Evolutionary conservation across 2,113 vertebrate species (phyloP).

Genomic region (Atlantisia rogersi): DNA sequence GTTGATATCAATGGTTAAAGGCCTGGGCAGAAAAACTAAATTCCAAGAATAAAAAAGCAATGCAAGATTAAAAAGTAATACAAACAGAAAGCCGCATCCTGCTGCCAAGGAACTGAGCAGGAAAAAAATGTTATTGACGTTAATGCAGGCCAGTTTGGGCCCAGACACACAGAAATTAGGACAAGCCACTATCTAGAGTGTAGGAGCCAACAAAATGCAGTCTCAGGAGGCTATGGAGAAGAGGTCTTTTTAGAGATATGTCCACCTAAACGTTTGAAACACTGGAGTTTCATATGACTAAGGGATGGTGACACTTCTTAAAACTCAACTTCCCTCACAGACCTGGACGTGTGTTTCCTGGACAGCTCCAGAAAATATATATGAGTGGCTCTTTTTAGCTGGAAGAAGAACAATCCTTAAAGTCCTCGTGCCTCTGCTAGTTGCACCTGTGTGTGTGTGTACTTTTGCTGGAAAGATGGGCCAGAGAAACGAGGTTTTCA

Average conservation of each 20-base stretch:
- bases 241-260: background rate
- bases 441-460: accelerated
- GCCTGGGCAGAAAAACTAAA: constrained; percentile 15
- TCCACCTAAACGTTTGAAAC: background rate
- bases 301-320: background rate
- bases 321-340: background rate
- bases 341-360: background rate
- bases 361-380: background rate
- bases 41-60: background rate
- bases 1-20: background rate
- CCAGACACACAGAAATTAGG: background rate
- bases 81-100: constrained; percentile 33
- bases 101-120: constrained; percentile 7
- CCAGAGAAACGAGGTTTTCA: background rate
- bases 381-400: background rate
- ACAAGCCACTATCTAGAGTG: background rate
- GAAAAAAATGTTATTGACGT: background rate
- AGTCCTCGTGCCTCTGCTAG: background rate
- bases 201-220: background rate
- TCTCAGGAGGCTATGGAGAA: background rate
- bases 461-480: background rate
- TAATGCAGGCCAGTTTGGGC: background rate
- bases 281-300: background rate
- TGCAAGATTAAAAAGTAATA: background rate
- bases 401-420: background rate